Evolutionary conservation across 2,113 vertebrate genomes (phyloP), one percentile per base, ranked within the genome.

Genomic region (Nematolebias whitei): DNA sequence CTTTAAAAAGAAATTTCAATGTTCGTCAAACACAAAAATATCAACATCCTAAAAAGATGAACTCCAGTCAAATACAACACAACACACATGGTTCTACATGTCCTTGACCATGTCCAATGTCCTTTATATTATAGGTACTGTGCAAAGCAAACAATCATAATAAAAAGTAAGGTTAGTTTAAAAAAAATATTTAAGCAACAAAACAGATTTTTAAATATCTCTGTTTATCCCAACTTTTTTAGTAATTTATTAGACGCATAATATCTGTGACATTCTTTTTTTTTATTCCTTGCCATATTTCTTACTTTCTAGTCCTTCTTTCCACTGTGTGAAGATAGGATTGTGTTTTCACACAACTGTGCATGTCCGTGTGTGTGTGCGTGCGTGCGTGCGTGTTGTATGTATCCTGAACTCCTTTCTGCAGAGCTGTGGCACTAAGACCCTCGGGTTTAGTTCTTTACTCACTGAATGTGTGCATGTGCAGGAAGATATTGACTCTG

Each of bases 361-460:
- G 92, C 93, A 88, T 93, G 88, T 35, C 9, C 9, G 32, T 35
- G 32, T 35, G 32, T 35, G 32, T 35, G 5, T 6, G 5, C 10
- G 32, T 35, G 5, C 2, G 26, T 35, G 5, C 10, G 32, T 10
- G 32, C 32, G 10, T 35, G 92, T 88, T 89, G 88, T 93, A 85
- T 50, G 44, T 47, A 35, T 43, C 20, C 91, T 92, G 32, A 95
- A 95, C 93, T 94, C 92, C 93, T 93, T 91, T 91, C 90, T 91
- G 92, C 93, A 92, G 94, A 95, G 91, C 91, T 91, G 90, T 92
- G 71, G 72, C 73, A 90, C 94, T 94, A 95, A 95, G 93, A 93
- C 94, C 90, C 92, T 9, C 90, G 88, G 92, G 94, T 87, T 89
- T 88, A 95, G 92, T 93, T 93, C 93, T 94, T 90, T 91, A 92